Base-by-base conservation (phyloP, 2,888 invertebrate species). In the Urechis unicinctus region DNA sequence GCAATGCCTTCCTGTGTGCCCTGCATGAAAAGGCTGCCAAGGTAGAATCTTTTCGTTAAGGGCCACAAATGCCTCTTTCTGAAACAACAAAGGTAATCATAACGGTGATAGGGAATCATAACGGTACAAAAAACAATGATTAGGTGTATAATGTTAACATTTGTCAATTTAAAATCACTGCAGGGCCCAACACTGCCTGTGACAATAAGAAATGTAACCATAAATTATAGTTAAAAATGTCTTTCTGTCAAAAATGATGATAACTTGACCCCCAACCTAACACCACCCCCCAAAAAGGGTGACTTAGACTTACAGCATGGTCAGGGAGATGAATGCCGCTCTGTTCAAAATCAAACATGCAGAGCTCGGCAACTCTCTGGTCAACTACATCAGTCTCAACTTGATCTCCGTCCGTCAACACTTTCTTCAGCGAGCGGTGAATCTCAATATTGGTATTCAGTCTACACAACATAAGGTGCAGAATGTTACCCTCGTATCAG, bases 281-380 rank as follows among this genome's bases (percentile, higher is more conserved):
- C n/a, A n/a, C n/a, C n/a, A n/a, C n/a, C n/a, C n/a, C n/a, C n/a
- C n/a, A n/a, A n/a, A n/a, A n/a, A n/a, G 13, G 9, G 26, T 9
- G 5, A 25, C 6, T 30, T 9, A 13, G n/a, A 25, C 6, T 26
- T 60, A 73, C 73, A 66, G 67, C 84, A 0, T 81, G 79, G 60
- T 91, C 88, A 6, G 86, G 84, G 57, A 98, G 81, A 76, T 98
- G 96, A 59, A 99, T 97, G 2, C 97, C 98, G 73, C 91, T 89
- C 76, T 95, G 94, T 74, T 98, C 95, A 79, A 98, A 98, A 78
- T 98, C 97, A 74, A 93, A 91, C 4, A 96, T 81, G 77, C 98
- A 96, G 47, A 98, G 80, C 67, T 87, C 84, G 0, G 89, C 87
- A 0, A 97, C 89, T 72, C 94, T 88, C 56, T 85, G 80, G 74